phyloP scores from a whole-genome alignment of 2,113 vertebrate species.

The Calcarius ornatus region DNA sequence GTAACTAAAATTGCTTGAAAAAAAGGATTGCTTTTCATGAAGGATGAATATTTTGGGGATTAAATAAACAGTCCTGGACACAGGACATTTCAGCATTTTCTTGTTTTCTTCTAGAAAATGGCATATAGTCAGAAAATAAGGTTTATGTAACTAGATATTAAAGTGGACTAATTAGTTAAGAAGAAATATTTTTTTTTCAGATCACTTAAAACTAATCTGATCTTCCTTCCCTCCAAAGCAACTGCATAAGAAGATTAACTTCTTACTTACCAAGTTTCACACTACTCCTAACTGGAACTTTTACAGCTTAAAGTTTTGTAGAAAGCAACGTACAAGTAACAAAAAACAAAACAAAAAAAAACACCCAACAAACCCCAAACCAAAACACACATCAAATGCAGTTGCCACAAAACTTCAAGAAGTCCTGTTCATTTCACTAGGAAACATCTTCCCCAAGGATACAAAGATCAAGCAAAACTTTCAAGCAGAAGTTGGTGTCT shows the following conservation, averaged over 20 bases:
- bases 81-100: neutral
- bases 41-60: neutral
- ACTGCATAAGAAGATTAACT: neutral
- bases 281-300: neutral
- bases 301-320: neutral
- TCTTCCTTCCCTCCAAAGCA: neutral
- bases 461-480: neutral
- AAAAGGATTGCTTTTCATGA: neutral
- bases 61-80: neutral
- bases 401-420: neutral
- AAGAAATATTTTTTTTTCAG: neutral
- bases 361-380: neutral
- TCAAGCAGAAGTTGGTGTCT: neutral
- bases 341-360: neutral
- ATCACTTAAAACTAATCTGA: neutral
- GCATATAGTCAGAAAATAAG: neutral
- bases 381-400: neutral
- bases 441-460: neutral
- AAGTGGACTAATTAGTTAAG: neutral
- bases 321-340: neutral
- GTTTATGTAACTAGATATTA: neutral
- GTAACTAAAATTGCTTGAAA: neutral
- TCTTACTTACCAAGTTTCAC: neutral
- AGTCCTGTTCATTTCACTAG: neutral
- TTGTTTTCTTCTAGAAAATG: neutral